These are phyloP conservation scores for Drosophila paulistorum DNA, from an alignment of 1,140 invertebrate species.

Conservation along the genomic window DNA sequence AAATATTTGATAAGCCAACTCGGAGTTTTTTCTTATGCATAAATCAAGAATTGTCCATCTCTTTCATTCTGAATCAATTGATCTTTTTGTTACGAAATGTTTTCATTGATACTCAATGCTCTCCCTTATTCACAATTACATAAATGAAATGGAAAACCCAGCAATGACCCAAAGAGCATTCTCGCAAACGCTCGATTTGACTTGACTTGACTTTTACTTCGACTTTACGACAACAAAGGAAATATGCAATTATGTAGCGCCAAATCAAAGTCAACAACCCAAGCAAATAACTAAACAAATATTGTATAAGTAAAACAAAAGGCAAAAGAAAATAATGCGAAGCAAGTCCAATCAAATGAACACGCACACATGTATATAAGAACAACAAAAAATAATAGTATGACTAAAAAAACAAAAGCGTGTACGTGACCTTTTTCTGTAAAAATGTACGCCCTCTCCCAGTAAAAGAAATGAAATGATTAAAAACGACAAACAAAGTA, in stretches of 20 bases:
- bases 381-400: constrained; percentile 17
- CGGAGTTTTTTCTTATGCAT: neutral
- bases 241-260: constrained; percentile 25
- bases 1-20: too few relatives aligned
- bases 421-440: constrained; percentile 25
- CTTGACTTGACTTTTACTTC: constrained; percentile 2
- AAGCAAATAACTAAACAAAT: constrained; percentile 25
- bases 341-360: constrained; percentile 35
- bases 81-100: constrained; percentile 5
- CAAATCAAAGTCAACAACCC: constrained; percentile 24
- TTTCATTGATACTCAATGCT: neutral
- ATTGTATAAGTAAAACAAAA: constrained; percentile 36
- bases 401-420: neutral
- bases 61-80: neutral
- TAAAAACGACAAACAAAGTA: neutral
- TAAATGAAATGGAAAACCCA: constrained; percentile 7
- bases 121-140: constrained; percentile 3
- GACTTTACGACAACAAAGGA: constrained; percentile 12
- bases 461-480: constrained; percentile 30
- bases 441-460: neutral
- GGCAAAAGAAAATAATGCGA: constrained; percentile 30
- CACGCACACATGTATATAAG: constrained; percentile 13
- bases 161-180: constrained; percentile 18
- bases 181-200: constrained; percentile 5
- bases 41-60: neutral